phyloP scores from a whole-genome alignment of 2,113 vertebrate genomes.

The Bambusicola thoracicus region DNA sequence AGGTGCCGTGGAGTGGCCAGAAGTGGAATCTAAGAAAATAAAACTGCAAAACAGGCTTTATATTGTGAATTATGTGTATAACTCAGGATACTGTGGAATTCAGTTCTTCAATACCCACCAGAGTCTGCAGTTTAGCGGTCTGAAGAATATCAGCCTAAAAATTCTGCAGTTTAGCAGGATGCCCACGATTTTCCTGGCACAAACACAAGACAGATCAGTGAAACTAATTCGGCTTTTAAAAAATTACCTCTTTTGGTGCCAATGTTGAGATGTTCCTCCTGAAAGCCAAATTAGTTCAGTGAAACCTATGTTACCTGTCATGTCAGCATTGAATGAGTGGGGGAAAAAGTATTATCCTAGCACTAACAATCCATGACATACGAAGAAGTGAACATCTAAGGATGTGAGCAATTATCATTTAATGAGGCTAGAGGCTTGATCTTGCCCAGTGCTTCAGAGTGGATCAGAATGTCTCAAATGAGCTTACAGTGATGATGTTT shows the following conservation, averaged over 20 bases:
- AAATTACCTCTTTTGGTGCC: background rate
- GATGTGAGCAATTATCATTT: background rate
- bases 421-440: background rate
- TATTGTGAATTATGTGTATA: background rate
- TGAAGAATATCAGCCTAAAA: background rate
- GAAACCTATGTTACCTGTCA: background rate
- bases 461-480: background rate
- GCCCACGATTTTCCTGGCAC: background rate
- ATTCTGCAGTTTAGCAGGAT: background rate
- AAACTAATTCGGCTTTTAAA: background rate
- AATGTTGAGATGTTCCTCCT: background rate
- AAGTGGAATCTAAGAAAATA: background rate
- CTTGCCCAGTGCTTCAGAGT: background rate
- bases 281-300: background rate
- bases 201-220: background rate
- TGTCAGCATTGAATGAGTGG: background rate
- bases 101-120: background rate
- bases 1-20: background rate
- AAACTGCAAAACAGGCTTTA: background rate
- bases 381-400: background rate
- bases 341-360: background rate
- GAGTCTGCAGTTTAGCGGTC: background rate
- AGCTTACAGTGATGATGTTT: background rate
- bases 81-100: background rate
- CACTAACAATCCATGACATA: background rate